Evolutionary conservation across 2,888 invertebrate species (phyloP), one percentile per base, ranked within the genome.

Genomic region (Helobdella robusta): DNA sequence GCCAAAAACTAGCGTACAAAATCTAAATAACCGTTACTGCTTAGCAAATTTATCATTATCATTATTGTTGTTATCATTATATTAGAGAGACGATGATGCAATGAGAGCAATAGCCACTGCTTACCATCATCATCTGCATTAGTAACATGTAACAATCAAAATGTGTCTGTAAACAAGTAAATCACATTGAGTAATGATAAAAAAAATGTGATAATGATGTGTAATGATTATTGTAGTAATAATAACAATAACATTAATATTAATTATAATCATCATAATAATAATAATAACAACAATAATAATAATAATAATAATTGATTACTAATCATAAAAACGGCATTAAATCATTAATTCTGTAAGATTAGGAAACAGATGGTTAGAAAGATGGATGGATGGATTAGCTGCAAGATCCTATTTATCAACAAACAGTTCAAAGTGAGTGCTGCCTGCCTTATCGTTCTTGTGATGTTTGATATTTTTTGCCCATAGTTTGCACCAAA

Each of bases 371-470:
- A 2, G 59, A 59, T 6, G n/a, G 59, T 8, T 28, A 23, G n/a
- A 40, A 23, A 20, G 28, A 48, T 18, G 46, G 61, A 48, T 18
- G 34, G 44, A 48, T 25, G 48, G 61, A 48, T 48, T 44, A 23
- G 1, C n/a, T 48, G 30, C 30, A 32, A 23, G 30, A 30, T 4
- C 15, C 30, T 20, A 23, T 85, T 87, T 87, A 83, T 92, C 92
- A 80, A 91, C 86, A 87, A 92, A 87, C 81, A 92, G 84, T 83
- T 92, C 92, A 83, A 93, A 91, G 83, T 92, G 91, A 76, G 91
- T 91, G 75, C 89, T 89, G 76, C 92, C 93, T 78, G 89, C 87
- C 81, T 89, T 86, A 80, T 91, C 89, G 81, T 86, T 85, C 78
- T 89, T 87, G 82, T 92, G 87, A 82, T 91, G 90, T 73, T 84